A percentile compares a stretch with the other conserved stretches of the same genome.
Conservation (phyloP, 2,113 vertebrate genomes). For the Emberiza fucata region DNA sequence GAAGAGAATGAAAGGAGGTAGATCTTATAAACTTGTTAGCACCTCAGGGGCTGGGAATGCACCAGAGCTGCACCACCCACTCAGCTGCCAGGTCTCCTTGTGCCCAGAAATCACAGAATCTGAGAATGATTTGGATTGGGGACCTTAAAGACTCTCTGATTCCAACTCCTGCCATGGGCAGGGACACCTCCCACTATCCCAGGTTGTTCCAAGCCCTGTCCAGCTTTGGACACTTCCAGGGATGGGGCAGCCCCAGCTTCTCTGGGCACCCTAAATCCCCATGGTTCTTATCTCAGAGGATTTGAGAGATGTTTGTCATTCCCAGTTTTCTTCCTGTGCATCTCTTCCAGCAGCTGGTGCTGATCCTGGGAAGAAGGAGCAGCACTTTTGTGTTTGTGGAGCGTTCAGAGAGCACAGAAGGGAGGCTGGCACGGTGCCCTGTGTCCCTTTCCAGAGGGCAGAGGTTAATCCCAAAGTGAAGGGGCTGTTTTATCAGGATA, state of each 20-base stretch:
- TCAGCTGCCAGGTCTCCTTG: neutral
- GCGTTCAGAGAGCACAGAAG: rapidly evolving
- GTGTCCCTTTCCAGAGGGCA: neutral
- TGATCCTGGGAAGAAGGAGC: neutral
- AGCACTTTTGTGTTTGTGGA: rapidly evolving
- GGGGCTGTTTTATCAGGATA: conserved; percentile 4
- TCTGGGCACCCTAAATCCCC: neutral
- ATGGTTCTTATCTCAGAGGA: rapidly evolving
- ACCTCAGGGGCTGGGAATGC: neutral
- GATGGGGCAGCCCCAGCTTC: neutral
- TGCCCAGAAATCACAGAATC: neutral
- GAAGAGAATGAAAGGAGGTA: neutral
- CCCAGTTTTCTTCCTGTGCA: neutral
- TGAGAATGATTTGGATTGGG: neutral
- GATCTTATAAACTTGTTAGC: rapidly evolving
- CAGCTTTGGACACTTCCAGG: neutral
- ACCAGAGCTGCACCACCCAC: neutral
- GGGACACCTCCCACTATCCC: neutral
- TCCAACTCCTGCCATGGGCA: neutral
- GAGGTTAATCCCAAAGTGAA: neutral
- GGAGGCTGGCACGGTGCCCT: neutral
- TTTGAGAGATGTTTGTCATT: neutral
- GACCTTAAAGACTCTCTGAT: neutral
- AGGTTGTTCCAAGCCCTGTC: neutral
- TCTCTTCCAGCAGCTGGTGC: neutral